Base-by-base conservation (phyloP, 2,888 invertebrate genomes). In the Folsomia candida region DNA sequence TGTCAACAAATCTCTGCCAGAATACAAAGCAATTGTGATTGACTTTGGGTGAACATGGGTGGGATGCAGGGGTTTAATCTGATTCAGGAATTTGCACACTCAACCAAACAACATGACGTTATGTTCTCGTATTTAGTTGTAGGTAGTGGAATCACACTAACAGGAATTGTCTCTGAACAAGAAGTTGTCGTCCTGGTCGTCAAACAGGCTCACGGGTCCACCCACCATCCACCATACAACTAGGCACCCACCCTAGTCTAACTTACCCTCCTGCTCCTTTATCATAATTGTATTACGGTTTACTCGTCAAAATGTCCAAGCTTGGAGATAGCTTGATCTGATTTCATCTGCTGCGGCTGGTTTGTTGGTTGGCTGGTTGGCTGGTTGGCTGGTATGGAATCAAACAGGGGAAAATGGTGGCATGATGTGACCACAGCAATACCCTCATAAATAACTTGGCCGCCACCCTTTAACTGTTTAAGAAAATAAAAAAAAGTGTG, bases 1-100 rank as follows among this genome's bases (percentile, higher is more conserved):
- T 70, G 76, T 76, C 71, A 73, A 76, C 76, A 76, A 76, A 76
- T 73, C n/a, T 14, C 37, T 37, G 37, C 4, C 37, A 37, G 37
- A 37, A 37, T 37, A 37, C 37, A 37, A 37, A 37, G 14, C 37
- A 37, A 9, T 37, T 37, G 37, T 4, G 14, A 37, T 37, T 37
- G 37, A 37, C 37, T 37, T 37, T 37, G 37, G 14, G 14, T 4
- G 37, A 37, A 37, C 37, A 37, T 37, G 14, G 4, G 14, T 37
- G 4, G 37, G 4, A 37, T 14, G 37, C 37, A 14, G 4, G 37
- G 37, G 4, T 37, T 14, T 37, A 37, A 37, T 37, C 37, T 14
- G 37, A 37, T 37, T 37, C 37, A 4, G 14, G 14, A 37, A 37
- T 37, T 37, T 37, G 37, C 37, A 37, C 37, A 37, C 37, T 37